These are phyloP conservation scores for Globodera rostochiensis DNA, from an alignment of 1,140 invertebrate genomes.

Conservation along the genomic window DNA sequence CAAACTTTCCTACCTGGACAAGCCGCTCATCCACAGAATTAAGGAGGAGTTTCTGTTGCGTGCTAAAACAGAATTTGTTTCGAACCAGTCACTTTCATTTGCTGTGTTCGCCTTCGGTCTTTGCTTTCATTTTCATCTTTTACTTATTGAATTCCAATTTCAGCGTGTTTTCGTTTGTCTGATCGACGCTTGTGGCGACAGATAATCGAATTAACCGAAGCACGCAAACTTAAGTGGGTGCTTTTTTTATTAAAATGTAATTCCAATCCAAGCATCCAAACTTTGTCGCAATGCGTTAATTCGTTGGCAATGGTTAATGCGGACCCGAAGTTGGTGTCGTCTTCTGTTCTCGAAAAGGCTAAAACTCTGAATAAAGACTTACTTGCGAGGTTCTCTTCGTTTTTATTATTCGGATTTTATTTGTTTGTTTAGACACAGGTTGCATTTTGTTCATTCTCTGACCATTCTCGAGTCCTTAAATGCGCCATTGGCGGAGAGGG, in stretches of 20 bases:
- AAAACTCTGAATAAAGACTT: not conserved
- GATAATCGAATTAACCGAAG: not conserved
- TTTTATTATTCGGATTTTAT: not conserved
- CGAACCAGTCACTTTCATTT: not conserved
- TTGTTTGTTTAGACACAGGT: not conserved
- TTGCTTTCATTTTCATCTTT: not conserved
- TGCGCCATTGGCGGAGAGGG: constrained; percentile 8
- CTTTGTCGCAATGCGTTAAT: not conserved
- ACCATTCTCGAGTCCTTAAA: not conserved
- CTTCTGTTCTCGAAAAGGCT: not conserved
- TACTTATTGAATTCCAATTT: not conserved
- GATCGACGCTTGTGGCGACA: constrained; percentile 14
- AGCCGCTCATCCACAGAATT: not conserved
- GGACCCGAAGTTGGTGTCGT: not conserved
- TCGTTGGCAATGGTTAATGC: constrained; percentile 12
- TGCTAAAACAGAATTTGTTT: not conserved
- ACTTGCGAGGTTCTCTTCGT: not conserved
- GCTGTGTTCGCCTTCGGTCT: not conserved
- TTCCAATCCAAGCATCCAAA: not conserved
- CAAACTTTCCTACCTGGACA: not conserved
- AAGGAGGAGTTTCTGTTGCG: not conserved
- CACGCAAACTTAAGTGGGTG: not conserved
- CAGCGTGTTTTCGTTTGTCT: constrained; percentile 10
- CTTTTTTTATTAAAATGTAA: not conserved
- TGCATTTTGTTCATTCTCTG: constrained; percentile 11